These are phyloP conservation scores for Pyrocoelia pectoralis DNA, from an alignment of 2,888 invertebrate genomes.

Conservation along the genomic window DNA sequence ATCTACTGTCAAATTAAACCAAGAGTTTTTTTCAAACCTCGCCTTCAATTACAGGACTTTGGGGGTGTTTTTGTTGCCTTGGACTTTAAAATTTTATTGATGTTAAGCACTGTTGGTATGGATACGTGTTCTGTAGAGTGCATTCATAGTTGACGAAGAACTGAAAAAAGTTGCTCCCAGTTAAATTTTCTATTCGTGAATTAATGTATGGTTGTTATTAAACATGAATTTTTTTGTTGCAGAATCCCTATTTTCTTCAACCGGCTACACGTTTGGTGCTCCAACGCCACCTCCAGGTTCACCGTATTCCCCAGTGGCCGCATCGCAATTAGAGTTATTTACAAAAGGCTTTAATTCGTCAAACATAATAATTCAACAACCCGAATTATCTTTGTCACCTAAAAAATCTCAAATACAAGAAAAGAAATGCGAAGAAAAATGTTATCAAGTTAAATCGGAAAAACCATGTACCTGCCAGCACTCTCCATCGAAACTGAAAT, in stretches of 20 bases:
- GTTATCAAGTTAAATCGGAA: conserved; percentile 50
- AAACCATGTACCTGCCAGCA: conserved; percentile 50
- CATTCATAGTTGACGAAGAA: no score
- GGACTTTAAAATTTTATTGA: no score
- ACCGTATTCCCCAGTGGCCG: conserved; percentile 73
- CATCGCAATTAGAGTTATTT: conserved; percentile 72
- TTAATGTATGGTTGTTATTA: no score
- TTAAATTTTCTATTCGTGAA: no score
- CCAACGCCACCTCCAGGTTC: conserved; percentile 72
- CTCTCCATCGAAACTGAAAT: conserved; percentile 43
- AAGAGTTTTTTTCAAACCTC: no score
- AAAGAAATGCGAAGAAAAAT: conserved; percentile 54
- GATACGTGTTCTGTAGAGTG: no score
- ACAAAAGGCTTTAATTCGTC: conserved; percentile 59
- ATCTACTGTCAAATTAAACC: no score
- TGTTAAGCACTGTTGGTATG: no score
- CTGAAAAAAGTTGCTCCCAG: no score
- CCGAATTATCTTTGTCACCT: conserved; percentile 48
- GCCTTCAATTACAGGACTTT: no score
- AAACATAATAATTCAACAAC: conserved; percentile 61
- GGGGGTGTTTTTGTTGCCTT: no score
- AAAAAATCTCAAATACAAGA: conserved; percentile 51
- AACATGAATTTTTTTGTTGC: conserved; percentile 59
- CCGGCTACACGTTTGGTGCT: conserved; percentile 70
- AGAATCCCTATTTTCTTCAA: conserved; percentile 73